Evolutionary conservation across 2,797 vertebrate species (phyloP).

Genomic region (Chaunax sp.): DNA sequence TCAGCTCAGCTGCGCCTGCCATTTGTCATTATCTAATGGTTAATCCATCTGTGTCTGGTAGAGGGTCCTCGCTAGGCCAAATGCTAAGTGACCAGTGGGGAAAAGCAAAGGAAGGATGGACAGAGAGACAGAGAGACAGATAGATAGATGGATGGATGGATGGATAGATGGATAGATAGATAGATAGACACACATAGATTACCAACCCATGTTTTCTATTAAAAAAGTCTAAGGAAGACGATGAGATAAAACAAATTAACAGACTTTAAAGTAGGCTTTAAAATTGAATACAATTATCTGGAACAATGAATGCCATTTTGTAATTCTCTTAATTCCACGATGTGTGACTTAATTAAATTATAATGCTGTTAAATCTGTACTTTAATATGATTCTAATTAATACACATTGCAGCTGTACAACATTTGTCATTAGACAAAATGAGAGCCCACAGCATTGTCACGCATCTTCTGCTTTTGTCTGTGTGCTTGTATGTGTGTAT

Average conservation of each 20-base stretch:
- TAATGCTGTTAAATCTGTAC: slow-evolving; percentile 71
- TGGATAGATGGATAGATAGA: slow-evolving; percentile 15
- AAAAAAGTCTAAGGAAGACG: slow-evolving; percentile 31
- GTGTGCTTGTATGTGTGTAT: not conserved
- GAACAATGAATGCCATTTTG: slow-evolving; percentile 71
- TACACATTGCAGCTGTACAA: slow-evolving; percentile 53
- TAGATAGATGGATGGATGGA: slow-evolving; percentile 16
- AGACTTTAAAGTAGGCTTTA: slow-evolving; percentile 64
- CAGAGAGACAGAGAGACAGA: slow-evolving; percentile 19
- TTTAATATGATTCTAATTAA: slow-evolving; percentile 72
- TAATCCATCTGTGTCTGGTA: slow-evolving; percentile 76
- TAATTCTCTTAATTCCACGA: slow-evolving; percentile 69
- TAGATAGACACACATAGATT: slow-evolving; percentile 11
- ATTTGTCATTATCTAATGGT: slow-evolving; percentile 83
- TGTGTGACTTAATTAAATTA: slow-evolving; percentile 73
- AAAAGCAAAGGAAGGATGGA: slow-evolving; percentile 30
- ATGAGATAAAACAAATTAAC: slow-evolving; percentile 72
- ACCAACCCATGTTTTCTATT: slow-evolving; percentile 18
- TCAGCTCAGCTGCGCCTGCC: slow-evolving; percentile 72
- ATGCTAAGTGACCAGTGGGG: slow-evolving; percentile 53
- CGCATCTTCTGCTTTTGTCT: slow-evolving; percentile 7
- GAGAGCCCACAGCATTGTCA: slow-evolving; percentile 54
- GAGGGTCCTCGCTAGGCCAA: slow-evolving; percentile 51
- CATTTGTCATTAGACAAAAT: slow-evolving; percentile 58
- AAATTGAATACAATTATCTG: slow-evolving; percentile 68